Conservation (phyloP, 2,888 invertebrate species). For the Torymus tubicola region DNA sequence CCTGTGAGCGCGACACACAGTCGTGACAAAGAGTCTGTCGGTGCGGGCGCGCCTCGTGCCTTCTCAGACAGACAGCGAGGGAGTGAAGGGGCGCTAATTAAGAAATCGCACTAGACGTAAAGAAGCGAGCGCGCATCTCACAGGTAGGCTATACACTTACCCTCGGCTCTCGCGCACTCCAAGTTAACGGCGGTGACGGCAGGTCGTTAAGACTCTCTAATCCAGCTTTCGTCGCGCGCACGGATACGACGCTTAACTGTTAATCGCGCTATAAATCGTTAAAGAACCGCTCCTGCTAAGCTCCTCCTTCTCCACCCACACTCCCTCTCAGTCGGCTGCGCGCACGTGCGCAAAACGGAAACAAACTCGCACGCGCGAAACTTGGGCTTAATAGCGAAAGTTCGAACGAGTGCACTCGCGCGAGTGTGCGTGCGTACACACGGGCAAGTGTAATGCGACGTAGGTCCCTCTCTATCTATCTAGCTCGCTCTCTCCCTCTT, state of each 20-base stretch:
- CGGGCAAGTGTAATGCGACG: too few relatives aligned
- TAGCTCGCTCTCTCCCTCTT: too few relatives aligned
- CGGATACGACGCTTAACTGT: constrained; percentile 38
- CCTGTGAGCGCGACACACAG: too few relatives aligned
- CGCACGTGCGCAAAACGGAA: not conserved
- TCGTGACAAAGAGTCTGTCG: too few relatives aligned
- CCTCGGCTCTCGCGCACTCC: not conserved
- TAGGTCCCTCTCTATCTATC: too few relatives aligned
- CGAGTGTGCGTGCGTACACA: too few relatives aligned
- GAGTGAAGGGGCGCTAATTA: too few relatives aligned
- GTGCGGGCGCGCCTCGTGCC: too few relatives aligned
- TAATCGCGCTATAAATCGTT: constrained; percentile 47
- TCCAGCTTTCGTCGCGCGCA: constrained; percentile 7
- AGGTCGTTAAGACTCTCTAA: constrained; percentile 36
- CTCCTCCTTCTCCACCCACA: not conserved
- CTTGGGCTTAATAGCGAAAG: constrained; percentile 38
- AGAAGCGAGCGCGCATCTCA: too few relatives aligned
- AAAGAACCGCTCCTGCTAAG: constrained; percentile 32
- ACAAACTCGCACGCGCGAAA: constrained; percentile 36
- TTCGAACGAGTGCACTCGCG: not conserved
- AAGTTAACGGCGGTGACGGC: not conserved
- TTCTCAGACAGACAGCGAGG: too few relatives aligned
- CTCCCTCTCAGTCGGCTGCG: not conserved
- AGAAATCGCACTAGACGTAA: too few relatives aligned
- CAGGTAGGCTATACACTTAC: not conserved